Evolutionary conservation across 2,113 vertebrate genomes (phyloP).

Genomic region (Leucopsar rothschildi): DNA sequence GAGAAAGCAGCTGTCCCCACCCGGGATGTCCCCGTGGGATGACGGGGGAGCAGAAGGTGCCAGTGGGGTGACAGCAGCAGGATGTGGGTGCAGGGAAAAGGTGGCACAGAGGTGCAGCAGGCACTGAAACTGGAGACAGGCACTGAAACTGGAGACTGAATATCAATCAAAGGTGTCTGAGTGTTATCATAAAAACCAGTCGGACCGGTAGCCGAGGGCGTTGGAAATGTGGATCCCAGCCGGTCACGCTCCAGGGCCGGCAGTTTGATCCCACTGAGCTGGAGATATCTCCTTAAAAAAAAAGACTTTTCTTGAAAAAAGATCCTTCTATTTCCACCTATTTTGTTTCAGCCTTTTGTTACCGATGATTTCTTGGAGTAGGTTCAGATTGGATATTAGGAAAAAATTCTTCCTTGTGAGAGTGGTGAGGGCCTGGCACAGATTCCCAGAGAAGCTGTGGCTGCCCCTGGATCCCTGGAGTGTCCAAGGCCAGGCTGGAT

Average conservation of each 20-base stretch:
- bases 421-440: accelerated
- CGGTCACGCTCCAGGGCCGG: accelerated
- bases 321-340: not conserved
- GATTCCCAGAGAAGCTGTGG: not conserved
- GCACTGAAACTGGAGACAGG: not conserved
- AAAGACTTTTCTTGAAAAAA: accelerated
- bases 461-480: not conserved
- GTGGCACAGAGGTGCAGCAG: not conserved
- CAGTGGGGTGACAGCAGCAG: accelerated
- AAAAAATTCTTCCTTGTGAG: not conserved
- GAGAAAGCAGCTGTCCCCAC: accelerated
- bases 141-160: not conserved
- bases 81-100: not conserved
- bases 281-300: accelerated
- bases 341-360: not conserved
- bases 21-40: accelerated
- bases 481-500: not conserved
- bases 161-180: not conserved
- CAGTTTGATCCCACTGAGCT: accelerated
- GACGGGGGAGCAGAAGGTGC: not conserved
- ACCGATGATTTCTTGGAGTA: not conserved
- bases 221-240: not conserved
- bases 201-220: not conserved
- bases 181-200: not conserved
- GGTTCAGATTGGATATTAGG: not conserved